A percentile compares a stretch with the other conserved stretches of the same genome.
Evolutionary conservation across 2,113 vertebrate genomes (phyloP).

Genomic region (Otus sunia): DNA sequence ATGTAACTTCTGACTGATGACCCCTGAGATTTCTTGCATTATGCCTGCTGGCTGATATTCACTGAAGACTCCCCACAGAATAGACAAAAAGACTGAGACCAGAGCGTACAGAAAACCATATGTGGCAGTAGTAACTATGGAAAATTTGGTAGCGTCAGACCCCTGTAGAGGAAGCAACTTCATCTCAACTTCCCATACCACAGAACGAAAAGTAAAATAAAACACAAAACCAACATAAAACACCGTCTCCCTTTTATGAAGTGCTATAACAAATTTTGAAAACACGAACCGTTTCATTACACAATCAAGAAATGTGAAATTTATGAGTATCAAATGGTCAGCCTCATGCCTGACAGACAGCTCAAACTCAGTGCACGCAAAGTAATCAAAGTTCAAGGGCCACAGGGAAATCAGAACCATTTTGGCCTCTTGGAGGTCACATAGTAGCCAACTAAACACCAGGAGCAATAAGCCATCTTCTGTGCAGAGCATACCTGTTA

Average conservation of each 20-base stretch:
- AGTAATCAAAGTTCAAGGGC: background rate
- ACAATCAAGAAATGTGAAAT: background rate
- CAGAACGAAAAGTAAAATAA: background rate
- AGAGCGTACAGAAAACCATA: background rate
- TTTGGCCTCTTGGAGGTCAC: background rate
- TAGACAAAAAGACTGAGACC: background rate
- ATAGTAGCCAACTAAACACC: background rate
- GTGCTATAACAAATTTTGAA: background rate
- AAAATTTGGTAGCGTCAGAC: background rate
- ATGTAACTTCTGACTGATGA: background rate
- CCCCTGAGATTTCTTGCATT: background rate
- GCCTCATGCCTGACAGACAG: background rate
- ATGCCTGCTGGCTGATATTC: background rate
- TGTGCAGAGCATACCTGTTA: background rate
- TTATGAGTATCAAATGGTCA: background rate
- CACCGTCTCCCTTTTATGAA: background rate
- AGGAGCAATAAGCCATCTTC: background rate
- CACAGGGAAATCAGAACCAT: background rate
- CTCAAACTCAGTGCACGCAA: background rate
- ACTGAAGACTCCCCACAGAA: background rate
- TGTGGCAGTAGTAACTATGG: background rate
- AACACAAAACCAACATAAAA: background rate
- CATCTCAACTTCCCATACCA: background rate
- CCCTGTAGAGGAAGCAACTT: background rate
- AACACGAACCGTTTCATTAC: background rate